A percentile compares a stretch with the other conserved stretches of the same genome.
Conservation (phyloP, 2,888 invertebrate genomes). For the Miltochrista miniata region DNA sequence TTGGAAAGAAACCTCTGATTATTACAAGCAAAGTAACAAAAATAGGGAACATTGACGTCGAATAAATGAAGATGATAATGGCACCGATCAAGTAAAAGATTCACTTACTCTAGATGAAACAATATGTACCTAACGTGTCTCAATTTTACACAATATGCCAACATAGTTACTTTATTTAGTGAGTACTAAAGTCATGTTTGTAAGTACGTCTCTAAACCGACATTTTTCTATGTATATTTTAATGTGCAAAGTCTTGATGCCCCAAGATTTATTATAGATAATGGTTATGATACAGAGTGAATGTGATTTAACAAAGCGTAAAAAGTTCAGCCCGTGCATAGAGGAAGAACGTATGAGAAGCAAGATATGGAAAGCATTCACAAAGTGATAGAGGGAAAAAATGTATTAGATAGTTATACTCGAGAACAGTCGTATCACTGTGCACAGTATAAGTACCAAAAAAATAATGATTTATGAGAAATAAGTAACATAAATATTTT, state of each 20-base stretch:
- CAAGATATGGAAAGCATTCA: constrained; percentile 80
- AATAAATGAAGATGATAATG: constrained; percentile 64
- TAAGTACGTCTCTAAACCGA: constrained; percentile 58
- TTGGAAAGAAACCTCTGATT: constrained; percentile 79
- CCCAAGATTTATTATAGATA: constrained; percentile 55
- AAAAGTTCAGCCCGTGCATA: constrained; percentile 80
- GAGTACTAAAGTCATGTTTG: constrained; percentile 44
- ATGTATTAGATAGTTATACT: constrained; percentile 68
- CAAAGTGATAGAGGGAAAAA: constrained; percentile 72
- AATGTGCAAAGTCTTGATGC: constrained; percentile 72
- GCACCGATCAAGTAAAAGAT: constrained; percentile 45
- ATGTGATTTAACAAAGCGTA: constrained; percentile 75
- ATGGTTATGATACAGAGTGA: constrained; percentile 77
- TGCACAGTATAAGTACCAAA: constrained; percentile 65
- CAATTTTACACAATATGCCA: constrained; percentile 64
- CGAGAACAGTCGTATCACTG: constrained; percentile 36
- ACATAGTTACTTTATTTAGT: constrained; percentile 46
- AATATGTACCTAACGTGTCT: constrained; percentile 50
- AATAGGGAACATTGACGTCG: constrained; percentile 65
- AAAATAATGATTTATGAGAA: constrained; percentile 64
- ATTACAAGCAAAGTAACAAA: constrained; percentile 76
- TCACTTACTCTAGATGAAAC: constrained; percentile 52
- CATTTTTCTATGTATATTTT: constrained; percentile 63
- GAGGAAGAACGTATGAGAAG: constrained; percentile 78
- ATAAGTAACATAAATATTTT: constrained; percentile 51